These are phyloP conservation scores for Lepeophtheirus nordmannii DNA, from an alignment of 2,888 invertebrate species.

Conservation along the genomic window DNA sequence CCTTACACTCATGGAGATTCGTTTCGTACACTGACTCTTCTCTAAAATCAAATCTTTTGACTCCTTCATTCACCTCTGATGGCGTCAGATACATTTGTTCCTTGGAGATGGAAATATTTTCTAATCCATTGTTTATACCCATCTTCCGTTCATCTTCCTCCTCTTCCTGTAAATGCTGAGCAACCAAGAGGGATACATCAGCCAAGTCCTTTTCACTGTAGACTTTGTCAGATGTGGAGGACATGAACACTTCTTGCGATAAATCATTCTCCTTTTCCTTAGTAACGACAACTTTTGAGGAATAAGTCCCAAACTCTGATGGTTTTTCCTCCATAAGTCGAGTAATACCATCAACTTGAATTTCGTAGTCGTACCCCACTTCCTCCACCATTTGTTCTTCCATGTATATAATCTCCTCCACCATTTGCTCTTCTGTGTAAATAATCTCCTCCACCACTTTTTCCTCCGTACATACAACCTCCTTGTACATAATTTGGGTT, in stretches of 20 bases:
- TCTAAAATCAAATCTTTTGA: neutral
- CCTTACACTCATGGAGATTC: neutral
- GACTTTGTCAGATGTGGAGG: neutral
- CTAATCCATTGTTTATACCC: too few relatives aligned
- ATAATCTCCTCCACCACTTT: neutral
- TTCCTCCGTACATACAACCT: neutral
- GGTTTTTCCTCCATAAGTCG: neutral
- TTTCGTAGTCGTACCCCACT: neutral
- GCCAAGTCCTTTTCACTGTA: conserved; percentile 1
- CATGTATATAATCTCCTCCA: neutral
- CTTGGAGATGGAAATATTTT: too few relatives aligned
- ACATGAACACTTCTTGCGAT: neutral
- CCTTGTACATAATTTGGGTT: neutral
- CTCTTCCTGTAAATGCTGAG: neutral
- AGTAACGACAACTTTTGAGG: too few relatives aligned
- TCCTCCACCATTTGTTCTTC: neutral
- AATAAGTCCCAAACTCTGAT: neutral
- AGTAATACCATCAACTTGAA: too few relatives aligned
- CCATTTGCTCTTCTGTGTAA: neutral
- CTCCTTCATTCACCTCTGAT: neutral
- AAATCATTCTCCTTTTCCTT: too few relatives aligned
- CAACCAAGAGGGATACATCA: neutral
- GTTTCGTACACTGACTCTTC: conserved; percentile 6
- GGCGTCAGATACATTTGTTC: too few relatives aligned
- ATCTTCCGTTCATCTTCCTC: neutral